phyloP scores from a whole-genome alignment of 2,113 vertebrate species.

The Australoheros scitulus region DNA sequence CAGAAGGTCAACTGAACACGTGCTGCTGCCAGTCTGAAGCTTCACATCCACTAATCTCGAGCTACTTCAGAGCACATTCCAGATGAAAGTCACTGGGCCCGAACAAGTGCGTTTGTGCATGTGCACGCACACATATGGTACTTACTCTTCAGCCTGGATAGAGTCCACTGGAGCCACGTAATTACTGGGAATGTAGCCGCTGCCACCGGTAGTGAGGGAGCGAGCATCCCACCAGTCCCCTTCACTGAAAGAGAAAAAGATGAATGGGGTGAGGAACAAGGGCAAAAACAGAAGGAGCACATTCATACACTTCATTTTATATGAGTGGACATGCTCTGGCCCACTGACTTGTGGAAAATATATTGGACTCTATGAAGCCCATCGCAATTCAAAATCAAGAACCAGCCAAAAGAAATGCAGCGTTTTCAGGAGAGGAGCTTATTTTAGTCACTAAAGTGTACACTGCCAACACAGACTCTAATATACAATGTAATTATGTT shows the following conservation, averaged over 20 bases:
- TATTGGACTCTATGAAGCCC: not conserved
- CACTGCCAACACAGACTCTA: not conserved
- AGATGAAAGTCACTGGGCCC: not conserved
- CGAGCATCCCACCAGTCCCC: conserved; percentile 99
- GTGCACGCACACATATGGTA: conserved; percentile 24
- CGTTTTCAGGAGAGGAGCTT: not conserved
- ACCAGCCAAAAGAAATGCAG: not conserved
- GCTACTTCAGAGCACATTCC: conserved; percentile 16
- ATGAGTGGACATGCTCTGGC: not conserved
- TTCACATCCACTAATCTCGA: not conserved
- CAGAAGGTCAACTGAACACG: not conserved
- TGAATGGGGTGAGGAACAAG: conserved; percentile 19
- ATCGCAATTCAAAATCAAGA: not conserved
- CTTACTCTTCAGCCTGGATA: conserved; percentile 98
- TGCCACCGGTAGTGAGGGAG: conserved; percentile 92
- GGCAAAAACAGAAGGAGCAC: conserved; percentile 35
- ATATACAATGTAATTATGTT: not conserved
- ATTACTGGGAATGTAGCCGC: conserved; percentile 98
- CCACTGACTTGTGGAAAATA: not conserved
- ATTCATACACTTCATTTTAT: conserved; percentile 1
- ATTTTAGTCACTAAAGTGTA: not conserved
- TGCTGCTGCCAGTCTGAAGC: not conserved
- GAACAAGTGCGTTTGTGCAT: not conserved
- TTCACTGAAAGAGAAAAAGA: conserved; percentile 83
- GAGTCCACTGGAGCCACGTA: conserved; percentile 98